These are phyloP conservation scores for Plebejus anna DNA, from an alignment of 2,888 invertebrate genomes.

Conservation along the genomic window DNA sequence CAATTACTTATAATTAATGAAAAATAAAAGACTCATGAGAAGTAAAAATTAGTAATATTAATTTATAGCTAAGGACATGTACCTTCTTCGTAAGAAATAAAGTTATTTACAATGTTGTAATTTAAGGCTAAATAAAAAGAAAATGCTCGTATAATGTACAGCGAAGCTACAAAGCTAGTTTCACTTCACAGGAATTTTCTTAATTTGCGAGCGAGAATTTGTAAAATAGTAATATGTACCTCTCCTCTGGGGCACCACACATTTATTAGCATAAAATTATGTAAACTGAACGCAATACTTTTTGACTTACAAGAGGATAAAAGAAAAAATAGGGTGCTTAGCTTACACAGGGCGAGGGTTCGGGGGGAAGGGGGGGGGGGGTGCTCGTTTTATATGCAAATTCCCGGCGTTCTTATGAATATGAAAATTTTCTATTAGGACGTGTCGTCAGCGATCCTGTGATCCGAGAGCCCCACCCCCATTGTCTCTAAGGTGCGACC, in stretches of 20 bases:
- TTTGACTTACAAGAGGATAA: conserved; percentile 56
- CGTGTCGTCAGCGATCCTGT: conserved; percentile 74
- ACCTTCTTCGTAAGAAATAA: neutral
- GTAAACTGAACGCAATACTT: conserved; percentile 24
- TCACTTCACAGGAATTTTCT: neutral
- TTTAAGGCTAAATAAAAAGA: neutral
- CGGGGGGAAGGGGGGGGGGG: conserved; percentile 54
- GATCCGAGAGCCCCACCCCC: conserved; percentile 54
- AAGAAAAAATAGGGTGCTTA: conserved; percentile 65
- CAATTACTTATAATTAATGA: neutral
- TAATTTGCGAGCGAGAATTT: neutral
- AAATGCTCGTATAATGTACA: neutral
- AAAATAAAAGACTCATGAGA: neutral
- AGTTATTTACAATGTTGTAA: neutral
- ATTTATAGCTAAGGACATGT: neutral
- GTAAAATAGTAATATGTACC: neutral
- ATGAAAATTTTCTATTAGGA: conserved; percentile 80
- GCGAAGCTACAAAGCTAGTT: neutral
- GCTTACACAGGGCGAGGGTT: conserved; percentile 49
- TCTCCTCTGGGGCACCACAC: neutral
- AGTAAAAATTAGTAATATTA: neutral
- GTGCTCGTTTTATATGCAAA: conserved; percentile 79
- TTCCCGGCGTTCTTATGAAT: conserved; percentile 77
- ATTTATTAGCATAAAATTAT: conserved; percentile 5
- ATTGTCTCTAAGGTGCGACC: conserved; percentile 49